These are phyloP conservation scores for Gonocerus acuteangulatus DNA, from an alignment of 2,888 invertebrate species.

Conservation along the genomic window DNA sequence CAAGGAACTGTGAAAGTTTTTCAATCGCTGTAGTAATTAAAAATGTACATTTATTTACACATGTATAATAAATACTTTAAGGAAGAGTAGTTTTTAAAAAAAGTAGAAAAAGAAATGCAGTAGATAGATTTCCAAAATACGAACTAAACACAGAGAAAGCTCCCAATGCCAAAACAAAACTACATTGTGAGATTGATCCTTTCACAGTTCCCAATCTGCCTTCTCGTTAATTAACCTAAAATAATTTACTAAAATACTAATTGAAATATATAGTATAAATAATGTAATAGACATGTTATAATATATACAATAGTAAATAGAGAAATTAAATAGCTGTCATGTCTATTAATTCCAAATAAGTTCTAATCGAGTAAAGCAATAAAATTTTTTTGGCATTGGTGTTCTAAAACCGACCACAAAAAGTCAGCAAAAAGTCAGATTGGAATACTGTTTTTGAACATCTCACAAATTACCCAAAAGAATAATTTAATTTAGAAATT, in stretches of 20 bases:
- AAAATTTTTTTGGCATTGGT: too few relatives aligned
- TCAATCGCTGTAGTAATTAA: slow-evolving; percentile 21
- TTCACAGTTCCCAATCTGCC: slow-evolving; percentile 83
- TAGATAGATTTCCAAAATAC: slow-evolving; percentile 10
- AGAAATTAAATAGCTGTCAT: not conserved
- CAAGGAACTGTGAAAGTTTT: slow-evolving; percentile 73
- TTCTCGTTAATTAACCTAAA: slow-evolving; percentile 38
- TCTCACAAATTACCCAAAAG: slow-evolving; percentile 46
- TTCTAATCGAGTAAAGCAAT: too few relatives aligned
- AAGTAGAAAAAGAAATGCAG: slow-evolving; percentile 16
- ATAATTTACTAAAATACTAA: slow-evolving; percentile 9
- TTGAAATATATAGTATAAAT: slow-evolving; percentile 7
- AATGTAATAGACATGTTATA: not conserved
- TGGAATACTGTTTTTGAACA: slow-evolving; percentile 56
- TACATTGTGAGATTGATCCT: slow-evolving; percentile 61
- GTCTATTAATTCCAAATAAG: slow-evolving; percentile 1
- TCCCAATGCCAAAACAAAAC: slow-evolving; percentile 22
- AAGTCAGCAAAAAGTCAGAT: slow-evolving; percentile 49
- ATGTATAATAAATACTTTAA: slow-evolving; percentile 4
- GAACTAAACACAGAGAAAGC: slow-evolving; percentile 16
- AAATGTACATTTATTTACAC: not conserved
- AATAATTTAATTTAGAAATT: slow-evolving; percentile 20
- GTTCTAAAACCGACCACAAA: not conserved
- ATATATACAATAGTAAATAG: not conserved
- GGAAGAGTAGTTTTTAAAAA: slow-evolving; percentile 28